Percentiles rank a stretch among this genome's conserved stretches.
Conservation (phyloP, 2,113 vertebrate genomes). For the Gymnobelideus leadbeateri region DNA sequence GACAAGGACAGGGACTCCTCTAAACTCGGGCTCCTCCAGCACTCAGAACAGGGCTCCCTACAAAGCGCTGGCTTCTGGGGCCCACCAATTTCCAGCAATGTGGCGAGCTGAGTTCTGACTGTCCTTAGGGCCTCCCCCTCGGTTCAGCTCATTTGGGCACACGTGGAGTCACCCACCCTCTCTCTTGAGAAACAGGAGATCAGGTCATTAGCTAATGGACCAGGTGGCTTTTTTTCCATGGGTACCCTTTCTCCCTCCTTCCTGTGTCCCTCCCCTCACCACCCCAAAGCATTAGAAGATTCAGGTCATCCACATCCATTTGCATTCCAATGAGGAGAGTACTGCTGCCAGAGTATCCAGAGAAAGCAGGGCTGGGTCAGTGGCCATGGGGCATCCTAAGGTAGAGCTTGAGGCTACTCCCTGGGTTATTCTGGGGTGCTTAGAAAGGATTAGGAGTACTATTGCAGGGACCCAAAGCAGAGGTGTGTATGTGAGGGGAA, state of each 20-base stretch:
- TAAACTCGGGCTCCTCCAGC: too few relatives aligned
- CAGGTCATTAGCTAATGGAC: neutral
- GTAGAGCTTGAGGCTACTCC: neutral
- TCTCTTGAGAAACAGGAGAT: neutral
- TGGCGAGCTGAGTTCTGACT: neutral
- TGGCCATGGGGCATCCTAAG: too few relatives aligned
- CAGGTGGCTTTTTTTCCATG: neutral
- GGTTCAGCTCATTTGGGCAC: neutral
- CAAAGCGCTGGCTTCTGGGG: neutral
- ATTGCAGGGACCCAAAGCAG: neutral
- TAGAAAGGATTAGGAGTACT: neutral
- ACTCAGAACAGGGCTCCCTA: neutral
- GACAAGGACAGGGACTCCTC: too few relatives aligned
- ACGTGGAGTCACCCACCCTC: neutral
- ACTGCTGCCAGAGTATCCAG: too few relatives aligned
- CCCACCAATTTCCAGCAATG: neutral
- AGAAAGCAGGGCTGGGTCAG: neutral
- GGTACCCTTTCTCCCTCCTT: neutral
- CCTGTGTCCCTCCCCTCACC: neutral
- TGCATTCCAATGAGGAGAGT: neutral
- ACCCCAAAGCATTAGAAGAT: neutral
- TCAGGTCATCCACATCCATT: neutral
- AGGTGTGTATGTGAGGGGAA: neutral
- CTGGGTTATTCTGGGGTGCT: neutral
- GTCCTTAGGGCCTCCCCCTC: neutral